Evolutionary conservation across 2,797 vertebrate genomes (phyloP), one percentile per base, ranked within the genome.

Genomic region (Phataginus tetradactyla): DNA sequence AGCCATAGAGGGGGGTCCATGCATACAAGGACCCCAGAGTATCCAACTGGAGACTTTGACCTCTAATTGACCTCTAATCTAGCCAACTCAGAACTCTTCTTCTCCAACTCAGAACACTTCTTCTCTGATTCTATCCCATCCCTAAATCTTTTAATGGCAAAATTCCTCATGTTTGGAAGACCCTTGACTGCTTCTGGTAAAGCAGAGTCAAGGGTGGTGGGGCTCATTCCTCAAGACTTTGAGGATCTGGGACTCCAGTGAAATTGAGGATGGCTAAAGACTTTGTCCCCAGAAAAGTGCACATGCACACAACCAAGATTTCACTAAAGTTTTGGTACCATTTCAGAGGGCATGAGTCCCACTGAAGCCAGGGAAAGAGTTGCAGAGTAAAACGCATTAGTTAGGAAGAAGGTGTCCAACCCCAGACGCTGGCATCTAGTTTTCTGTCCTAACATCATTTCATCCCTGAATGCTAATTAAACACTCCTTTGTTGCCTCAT

Each of bases 1-100:
- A 78, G 57, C 15, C 39, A 20, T 0, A 6, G 17, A 53, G 14
- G 4, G 34, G 25, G 2, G 8, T 25, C 8, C 14, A 1, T 2
- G 6, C 4, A 32, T 25, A 4, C 1, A 4, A 63, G 45, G 32
- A 90, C 3, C 37, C 4, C 18, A 61, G 14, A 57, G 86, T 32
- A 61, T 94, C 34, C 42, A 5, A 87, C 45, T 45, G 45, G 45
- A 45, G 45, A 45, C 45, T 45, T 45, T 45, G 45, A 45, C 45
- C 45, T 45, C 45, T 45, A 66, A 55, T 0, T 61, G 68, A 27
- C 6, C 27, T 84, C 68, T 55, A 39, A 20, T 80, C 59, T 27
- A 1, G 61, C 5, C n/a, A 90, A n/a, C 55, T 74, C 61, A 80
- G 55, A 86, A 57, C 7, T 10, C n/a, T 83, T 45, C 78, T 81